Base-by-base conservation (phyloP, 2,888 invertebrate species). In the Leptarthrus brevirostris region DNA sequence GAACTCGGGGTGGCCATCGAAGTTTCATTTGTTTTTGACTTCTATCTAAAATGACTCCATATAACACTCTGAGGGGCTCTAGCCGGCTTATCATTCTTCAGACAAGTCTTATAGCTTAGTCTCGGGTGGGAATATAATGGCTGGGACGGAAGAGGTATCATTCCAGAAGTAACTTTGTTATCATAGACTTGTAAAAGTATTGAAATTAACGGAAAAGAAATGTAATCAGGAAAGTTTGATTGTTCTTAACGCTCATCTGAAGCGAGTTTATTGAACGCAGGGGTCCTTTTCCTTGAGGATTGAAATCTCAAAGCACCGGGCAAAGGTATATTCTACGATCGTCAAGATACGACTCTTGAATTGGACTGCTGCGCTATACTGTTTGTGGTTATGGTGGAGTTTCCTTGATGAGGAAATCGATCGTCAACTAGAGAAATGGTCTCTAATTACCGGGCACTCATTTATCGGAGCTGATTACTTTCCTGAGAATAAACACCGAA, bases 401-500 rank as follows among this genome's bases (percentile, higher is more conserved):
- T 18, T 54, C 14, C 26, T 44, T 22, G 14, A 8, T 26, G 56
- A 44, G 2, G 52, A 10, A 72, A 72, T 72, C 56, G 40, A 72
- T 56, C 49, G 24, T 34, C 54, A 24, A 18, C 52, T 44, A 69
- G 76, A 76, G 74, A 74, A 76, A 76, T 74, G 61, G 64, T 52
- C 73, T 74, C 72, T 76, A 76, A 76, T 76, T 76, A 76, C 74
- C 53, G 58, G 40, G 70, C 70, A 74, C 74, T 76, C 74, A 76
- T 76, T 76, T 76, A 76, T 76, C 72, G 76, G 54, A 74, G 72
- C 76, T 76, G 74, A 76, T 76, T 76, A 76, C 76, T 74, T 76
- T 69, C 54, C 58, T 30, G 24, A 58, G 72, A 72, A 74, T 74
- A 76, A 74, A 74, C 74, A 74, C 69, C 54, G 52, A 54, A n/a